Base-by-base conservation (phyloP, 2,113 vertebrate genomes). In the Xiphophorus hellerii region DNA sequence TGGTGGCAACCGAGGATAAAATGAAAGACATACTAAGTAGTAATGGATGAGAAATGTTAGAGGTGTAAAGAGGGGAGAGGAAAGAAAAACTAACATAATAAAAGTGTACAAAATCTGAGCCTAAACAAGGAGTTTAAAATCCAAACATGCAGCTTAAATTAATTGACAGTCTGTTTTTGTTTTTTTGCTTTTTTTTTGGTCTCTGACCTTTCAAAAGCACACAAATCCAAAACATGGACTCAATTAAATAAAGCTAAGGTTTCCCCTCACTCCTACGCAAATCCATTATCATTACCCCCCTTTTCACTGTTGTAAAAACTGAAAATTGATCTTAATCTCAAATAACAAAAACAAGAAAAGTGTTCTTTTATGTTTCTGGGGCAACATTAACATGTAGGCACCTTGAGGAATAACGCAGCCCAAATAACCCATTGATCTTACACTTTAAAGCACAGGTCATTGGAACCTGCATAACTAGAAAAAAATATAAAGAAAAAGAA, bases 351-450 rank as follows among this genome's bases (percentile, higher is more conserved):
- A 84, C 68, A 89, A 79, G 62, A 84, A 71, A 89, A 77, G 72
- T 83, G 69, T 88, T 90, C 77, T 89, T 91, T 86, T 87, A 70
- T 89, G 83, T 93, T 93, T 89, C 83, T 88, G 39, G 84, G 86
- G 65, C 88, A 84, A 74, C 76, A 84, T 86, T 78, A 89, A 88
- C 86, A 84, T 77, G 82, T 71, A 77, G 87, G 88, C 91, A 93
- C 88, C 88, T 93, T 92, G 88, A 92, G 84, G 88, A 89, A 87
- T 84, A 88, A 89, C 64, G 65, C 86, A 85, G 78, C 73, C 77
- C 74, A 80, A 86, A 83, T 44, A 91, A 84, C 7, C 71, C 87
- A 91, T 86, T 92, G 89, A 90, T 92, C 88, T 89, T 8, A 58
- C 76, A 73, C 80, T 84, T 81, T 83, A 87, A 91, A 91, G 76